Evolutionary conservation across 2,888 invertebrate genomes (phyloP).

Genomic region (Drosophila histrio): DNA sequence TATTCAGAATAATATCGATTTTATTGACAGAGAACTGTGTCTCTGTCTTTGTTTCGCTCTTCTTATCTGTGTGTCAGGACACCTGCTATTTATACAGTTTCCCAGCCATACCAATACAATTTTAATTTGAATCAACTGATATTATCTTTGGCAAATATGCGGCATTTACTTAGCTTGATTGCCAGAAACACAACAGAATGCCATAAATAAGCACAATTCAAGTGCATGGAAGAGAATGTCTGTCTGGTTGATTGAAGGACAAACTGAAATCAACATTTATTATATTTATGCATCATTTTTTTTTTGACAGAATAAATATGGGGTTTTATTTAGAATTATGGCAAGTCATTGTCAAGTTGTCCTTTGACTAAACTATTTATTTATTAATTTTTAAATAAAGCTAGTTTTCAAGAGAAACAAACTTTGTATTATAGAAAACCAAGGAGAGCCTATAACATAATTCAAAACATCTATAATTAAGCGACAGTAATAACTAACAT

Average conservation of each 20-base stretch:
- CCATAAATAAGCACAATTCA: conserved; percentile 9
- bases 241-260: conserved; percentile 11
- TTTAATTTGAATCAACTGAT: conserved; percentile 57
- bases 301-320: neutral
- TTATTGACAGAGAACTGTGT: neutral
- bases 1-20: conserved; percentile 3
- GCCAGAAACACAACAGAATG: conserved; percentile 41
- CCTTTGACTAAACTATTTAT: no score
- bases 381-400: no score
- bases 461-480: no score
- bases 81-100: neutral
- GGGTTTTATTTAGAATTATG: neutral
- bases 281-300: conserved; percentile 7
- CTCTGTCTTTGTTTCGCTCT: neutral
- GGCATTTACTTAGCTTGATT: conserved; percentile 62
- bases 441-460: no score
- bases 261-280: conserved; percentile 21
- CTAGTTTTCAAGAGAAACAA: no score
- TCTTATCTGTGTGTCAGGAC: conserved; percentile 1
- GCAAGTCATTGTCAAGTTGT: neutral
- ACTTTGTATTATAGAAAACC: no score
- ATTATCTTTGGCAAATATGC: conserved; percentile 33
- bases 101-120: conserved; percentile 24
- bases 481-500: no score
- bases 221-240: neutral